Evolutionary conservation across 2,888 invertebrate species (phyloP).

Genomic region (Agonopterix arenella): DNA sequence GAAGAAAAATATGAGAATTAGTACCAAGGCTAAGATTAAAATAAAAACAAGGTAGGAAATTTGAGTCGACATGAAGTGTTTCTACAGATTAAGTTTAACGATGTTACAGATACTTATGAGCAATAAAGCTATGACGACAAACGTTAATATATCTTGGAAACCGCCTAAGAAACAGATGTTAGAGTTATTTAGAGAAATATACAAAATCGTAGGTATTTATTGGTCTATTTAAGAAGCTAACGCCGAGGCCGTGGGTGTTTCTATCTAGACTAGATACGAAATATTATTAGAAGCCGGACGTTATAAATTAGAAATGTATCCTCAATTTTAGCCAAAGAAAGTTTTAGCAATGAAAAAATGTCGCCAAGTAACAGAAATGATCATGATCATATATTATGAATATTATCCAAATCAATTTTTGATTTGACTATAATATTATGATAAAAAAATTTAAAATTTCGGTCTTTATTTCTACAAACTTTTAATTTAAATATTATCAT

Average conservation of each 20-base stretch:
- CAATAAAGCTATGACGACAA: conserved; percentile 21
- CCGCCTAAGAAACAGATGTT: conserved; percentile 32
- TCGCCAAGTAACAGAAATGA: neutral
- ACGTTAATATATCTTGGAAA: conserved; percentile 17
- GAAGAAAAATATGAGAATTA: conserved; percentile 25
- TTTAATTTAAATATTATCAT: no score
- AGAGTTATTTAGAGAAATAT: neutral
- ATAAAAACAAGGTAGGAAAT: no score
- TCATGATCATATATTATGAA: neutral
- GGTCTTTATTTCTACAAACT: no score
- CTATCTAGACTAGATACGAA: neutral
- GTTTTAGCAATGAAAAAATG: conserved; percentile 1
- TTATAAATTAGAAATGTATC: neutral
- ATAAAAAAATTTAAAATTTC: no score
- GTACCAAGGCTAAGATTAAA: neutral
- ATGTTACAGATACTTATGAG: conserved; percentile 4
- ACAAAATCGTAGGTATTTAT: neutral
- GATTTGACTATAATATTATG: no score
- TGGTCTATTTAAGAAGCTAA: neutral
- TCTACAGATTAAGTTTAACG: neutral
- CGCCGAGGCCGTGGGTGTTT: neutral
- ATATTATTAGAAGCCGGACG: neutral
- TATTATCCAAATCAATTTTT: no score
- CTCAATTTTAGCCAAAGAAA: neutral
- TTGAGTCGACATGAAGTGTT: no score